Evolutionary conservation across 2,113 vertebrate genomes (phyloP).

Genomic region (Rhizomys pruinosus): DNA sequence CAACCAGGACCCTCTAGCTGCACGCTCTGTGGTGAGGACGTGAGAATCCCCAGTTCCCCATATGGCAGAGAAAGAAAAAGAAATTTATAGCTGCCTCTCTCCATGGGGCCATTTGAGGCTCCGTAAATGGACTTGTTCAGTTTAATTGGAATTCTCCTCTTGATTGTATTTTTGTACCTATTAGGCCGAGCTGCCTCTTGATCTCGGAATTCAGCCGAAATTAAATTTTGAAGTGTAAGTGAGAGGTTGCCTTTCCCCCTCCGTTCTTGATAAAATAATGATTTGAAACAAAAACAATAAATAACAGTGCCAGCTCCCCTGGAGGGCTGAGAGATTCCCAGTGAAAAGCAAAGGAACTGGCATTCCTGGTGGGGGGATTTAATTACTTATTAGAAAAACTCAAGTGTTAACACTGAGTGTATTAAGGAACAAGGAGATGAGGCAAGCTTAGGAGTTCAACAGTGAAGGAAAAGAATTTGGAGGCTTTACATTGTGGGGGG

Average conservation of each 20-base stretch:
- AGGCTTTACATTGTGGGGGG: neutral
- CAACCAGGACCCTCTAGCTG: conserved; percentile 55
- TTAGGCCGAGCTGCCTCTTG: conserved; percentile 80
- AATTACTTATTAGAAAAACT: conserved; percentile 81
- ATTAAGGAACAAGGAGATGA: conserved; percentile 71
- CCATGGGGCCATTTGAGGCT: conserved; percentile 82
- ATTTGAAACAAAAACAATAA: conserved; percentile 85
- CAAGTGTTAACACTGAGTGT: conserved; percentile 64
- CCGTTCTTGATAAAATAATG: conserved; percentile 85
- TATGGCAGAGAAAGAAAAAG: conserved; percentile 56
- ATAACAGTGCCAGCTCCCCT: conserved; percentile 75
- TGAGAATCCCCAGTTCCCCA: conserved; percentile 61
- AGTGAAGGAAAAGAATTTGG: neutral
- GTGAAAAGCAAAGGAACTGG: conserved; percentile 69
- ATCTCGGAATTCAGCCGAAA: conserved; percentile 78
- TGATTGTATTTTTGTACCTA: conserved; percentile 85
- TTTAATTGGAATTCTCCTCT: conserved; percentile 84
- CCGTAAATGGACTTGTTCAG: conserved; percentile 81
- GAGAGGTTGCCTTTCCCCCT: conserved; percentile 72
- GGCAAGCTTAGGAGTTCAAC: neutral
- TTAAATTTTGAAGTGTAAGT: conserved; percentile 82
- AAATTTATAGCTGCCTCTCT: conserved; percentile 68
- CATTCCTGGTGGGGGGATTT: conserved; percentile 78
- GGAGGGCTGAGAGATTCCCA: conserved; percentile 75
- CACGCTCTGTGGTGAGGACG: neutral